Base-by-base conservation (phyloP, 1,140 invertebrate species). In the Alviniconcha marisindica region DNA sequence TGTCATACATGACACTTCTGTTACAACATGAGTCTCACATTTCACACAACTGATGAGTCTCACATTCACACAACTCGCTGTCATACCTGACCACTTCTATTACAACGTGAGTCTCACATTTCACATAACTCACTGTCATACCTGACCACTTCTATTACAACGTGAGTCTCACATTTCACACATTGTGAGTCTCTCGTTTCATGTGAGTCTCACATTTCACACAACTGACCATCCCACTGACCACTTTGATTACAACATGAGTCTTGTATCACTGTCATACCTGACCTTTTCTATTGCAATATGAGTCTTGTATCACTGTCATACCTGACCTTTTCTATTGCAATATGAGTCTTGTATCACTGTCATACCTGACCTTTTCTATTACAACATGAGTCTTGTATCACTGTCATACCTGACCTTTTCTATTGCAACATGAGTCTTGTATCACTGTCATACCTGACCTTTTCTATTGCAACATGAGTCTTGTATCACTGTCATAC, bases 11-110 rank as follows among this genome's bases (percentile, higher is more conserved):
- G 7, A 60, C 56, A 60, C 56, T 60, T 60, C 56, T 60, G 24
- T n/a, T 60, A 60, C 56, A 60, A 15, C 28, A n/a, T 60, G 10
- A 60, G 56, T 60, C 10, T 63, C 83, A 92, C 15, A 83, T 93
- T 81, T 92, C 91, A 76, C 92, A 92, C 74, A 90, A 92, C 88
- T 90, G n/a, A n/a, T n/a, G n/a, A n/a, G n/a, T n/a, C n/a, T n/a
- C n/a, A n/a, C n/a, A 81, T n/a, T n/a, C n/a, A n/a, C n/a, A n/a
- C n/a, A n/a, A n/a, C n/a, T n/a, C n/a, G n/a, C 90, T 15, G 86
- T 86, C 21, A 92, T 92, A n/a, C 90, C 92, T n/a, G 91, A 91
- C 44, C 91, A 92, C 77, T 93, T 93, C 82, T 92, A 92, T 77
- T 92, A 92, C 77, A 91, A 93, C 89, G 91, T 92, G 86, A 88